Conservation (phyloP, 2,113 vertebrate genomes). For the Euleptes europaea region DNA sequence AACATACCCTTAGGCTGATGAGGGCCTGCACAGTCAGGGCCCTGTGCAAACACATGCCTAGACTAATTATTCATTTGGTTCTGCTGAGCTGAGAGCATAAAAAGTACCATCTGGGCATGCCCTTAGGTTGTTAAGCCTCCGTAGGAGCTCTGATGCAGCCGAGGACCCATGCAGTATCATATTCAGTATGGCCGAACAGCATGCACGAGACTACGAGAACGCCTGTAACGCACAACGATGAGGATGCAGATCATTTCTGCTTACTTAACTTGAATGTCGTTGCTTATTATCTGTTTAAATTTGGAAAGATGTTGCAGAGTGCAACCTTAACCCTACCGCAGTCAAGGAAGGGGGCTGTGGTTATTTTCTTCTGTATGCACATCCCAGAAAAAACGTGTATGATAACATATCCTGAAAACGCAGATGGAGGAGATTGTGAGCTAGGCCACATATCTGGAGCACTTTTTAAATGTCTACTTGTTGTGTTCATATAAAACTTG, state of each 20-base stretch:
- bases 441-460: neutral
- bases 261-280: neutral
- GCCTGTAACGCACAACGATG: neutral
- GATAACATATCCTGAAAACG: neutral
- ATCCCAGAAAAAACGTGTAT: neutral
- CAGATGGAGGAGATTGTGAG: neutral
- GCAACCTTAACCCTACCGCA: neutral
- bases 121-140: neutral
- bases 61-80: neutral
- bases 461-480: slow-evolving; percentile 4
- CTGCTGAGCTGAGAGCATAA: neutral
- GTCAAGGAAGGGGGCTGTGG: neutral
- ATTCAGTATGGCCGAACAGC: neutral
- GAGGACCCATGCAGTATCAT: neutral
- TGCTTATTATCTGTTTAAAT: neutral
- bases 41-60: neutral
- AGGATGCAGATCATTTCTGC: neutral
- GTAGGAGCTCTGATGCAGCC: neutral
- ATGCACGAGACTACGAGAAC: neutral
- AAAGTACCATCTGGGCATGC: neutral
- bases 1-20: neutral
- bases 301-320: neutral
- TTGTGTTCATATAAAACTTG: neutral
- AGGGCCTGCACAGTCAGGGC: neutral
- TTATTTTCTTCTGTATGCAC: neutral